Evolutionary conservation across 2,797 vertebrate genomes (phyloP).

Genomic region (Silurus aristotelis): DNA sequence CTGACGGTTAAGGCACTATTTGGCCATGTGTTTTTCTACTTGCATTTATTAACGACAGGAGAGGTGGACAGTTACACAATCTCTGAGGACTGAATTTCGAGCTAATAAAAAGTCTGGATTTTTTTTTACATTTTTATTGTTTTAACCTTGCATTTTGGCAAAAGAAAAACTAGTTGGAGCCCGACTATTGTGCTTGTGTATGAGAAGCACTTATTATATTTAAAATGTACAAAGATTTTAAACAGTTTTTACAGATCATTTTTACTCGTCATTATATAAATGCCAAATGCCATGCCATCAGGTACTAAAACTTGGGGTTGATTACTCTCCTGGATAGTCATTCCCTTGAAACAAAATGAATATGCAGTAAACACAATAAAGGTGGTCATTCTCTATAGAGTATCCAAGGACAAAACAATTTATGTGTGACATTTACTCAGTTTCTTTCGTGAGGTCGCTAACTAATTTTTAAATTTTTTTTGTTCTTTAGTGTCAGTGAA

Average conservation of each 20-base stretch:
- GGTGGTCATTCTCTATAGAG: constrained; percentile 12
- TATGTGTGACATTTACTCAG: constrained; percentile 39
- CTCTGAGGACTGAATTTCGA: constrained; percentile 64
- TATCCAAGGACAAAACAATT: constrained; percentile 9
- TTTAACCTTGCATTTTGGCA: constrained; percentile 70
- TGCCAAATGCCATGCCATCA: constrained; percentile 39
- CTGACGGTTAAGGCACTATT: constrained; percentile 64
- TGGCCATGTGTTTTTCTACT: constrained; percentile 71
- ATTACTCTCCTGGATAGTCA: constrained; percentile 38
- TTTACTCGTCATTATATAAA: constrained; percentile 26
- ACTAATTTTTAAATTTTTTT: constrained; percentile 48
- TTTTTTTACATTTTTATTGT: constrained; percentile 62
- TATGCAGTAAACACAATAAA: constrained; percentile 44
- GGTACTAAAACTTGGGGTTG: not conserved
- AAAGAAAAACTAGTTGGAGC: constrained; percentile 36
- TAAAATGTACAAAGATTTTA: constrained; percentile 39
- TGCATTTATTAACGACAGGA: constrained; percentile 62
- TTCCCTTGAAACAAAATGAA: constrained; percentile 35
- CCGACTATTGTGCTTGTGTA: constrained; percentile 47
- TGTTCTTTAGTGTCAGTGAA: constrained; percentile 44
- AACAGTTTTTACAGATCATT: constrained; percentile 60
- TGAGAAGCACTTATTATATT: constrained; percentile 33
- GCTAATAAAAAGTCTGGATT: constrained; percentile 69
- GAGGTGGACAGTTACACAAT: constrained; percentile 60
- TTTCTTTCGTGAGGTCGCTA: constrained; percentile 37